phyloP scores from a whole-genome alignment of 2,797 vertebrate species.

The Margarornis squamiger region DNA sequence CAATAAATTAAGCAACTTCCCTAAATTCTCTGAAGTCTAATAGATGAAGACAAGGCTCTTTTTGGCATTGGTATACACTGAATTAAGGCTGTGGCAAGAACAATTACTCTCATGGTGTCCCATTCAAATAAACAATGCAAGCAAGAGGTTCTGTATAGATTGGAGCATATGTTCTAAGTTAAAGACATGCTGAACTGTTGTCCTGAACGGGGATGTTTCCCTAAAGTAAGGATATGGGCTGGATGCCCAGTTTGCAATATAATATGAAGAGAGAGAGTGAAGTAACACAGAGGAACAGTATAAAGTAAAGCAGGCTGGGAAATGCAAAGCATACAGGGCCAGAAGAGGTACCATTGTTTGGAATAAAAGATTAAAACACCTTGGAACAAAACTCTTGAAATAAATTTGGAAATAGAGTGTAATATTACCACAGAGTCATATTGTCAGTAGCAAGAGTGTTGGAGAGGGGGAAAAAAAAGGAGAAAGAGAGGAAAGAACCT shows the following conservation, averaged over 20 bases:
- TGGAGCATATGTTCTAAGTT: background rate
- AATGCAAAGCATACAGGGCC: background rate
- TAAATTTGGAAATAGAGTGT: constrained; percentile 67
- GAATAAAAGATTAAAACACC: constrained; percentile 40
- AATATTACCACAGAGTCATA: constrained; percentile 62
- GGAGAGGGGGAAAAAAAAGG: background rate
- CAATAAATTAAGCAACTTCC: background rate
- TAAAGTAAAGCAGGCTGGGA: background rate
- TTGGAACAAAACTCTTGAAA: constrained; percentile 43
- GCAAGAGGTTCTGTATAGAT: background rate
- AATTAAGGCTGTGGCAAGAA: background rate
- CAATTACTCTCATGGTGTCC: background rate
- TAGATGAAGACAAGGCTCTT: background rate
- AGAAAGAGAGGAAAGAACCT: constrained; percentile 38
- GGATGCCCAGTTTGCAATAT: background rate
- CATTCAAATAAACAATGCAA: background rate
- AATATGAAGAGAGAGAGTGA: background rate
- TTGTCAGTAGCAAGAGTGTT: constrained; percentile 26
- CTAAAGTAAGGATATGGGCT: background rate
- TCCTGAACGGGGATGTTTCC: constrained; percentile 3
- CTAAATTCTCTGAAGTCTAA: background rate
- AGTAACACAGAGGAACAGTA: background rate
- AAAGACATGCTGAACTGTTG: background rate
- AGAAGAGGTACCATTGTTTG: background rate
- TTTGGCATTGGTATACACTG: background rate